Conservation (phyloP, 2,113 vertebrate genomes). For the Amblyopsis rosae region DNA sequence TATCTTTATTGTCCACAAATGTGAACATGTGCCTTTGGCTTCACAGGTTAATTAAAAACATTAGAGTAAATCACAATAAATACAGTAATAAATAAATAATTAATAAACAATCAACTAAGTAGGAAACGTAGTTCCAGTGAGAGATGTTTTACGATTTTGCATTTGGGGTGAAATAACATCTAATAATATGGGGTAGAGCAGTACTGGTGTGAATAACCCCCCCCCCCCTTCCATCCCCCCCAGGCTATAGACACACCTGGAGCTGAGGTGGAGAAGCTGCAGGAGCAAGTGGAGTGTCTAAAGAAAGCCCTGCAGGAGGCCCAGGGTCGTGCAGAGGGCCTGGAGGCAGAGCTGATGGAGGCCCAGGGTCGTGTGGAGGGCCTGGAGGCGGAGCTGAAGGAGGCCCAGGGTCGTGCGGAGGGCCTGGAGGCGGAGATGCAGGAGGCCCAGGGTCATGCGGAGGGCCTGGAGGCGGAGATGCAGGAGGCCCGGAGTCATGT, state of each 20-base stretch:
- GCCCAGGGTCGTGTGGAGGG: constrained; percentile 39
- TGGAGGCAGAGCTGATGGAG: constrained; percentile 75
- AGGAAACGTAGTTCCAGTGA: no score
- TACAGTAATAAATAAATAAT: no score
- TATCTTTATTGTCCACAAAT: no score
- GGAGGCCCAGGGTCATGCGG: constrained; percentile 45
- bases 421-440: constrained; percentile 78
- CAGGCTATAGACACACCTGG: constrained; percentile 70
- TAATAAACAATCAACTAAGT: no score
- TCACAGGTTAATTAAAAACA: no score
- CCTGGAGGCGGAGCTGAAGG: constrained; percentile 75
- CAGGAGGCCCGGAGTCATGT: constrained; percentile 33
- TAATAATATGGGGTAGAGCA: no score
- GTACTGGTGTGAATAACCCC: no score
- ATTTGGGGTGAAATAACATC: no score
- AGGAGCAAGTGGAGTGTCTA: constrained; percentile 32
- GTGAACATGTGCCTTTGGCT: no score
- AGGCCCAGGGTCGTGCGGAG: constrained; percentile 64
- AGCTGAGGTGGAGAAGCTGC: constrained; percentile 79
- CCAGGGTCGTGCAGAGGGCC: constrained; percentile 59
- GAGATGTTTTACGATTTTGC: no score
- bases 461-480: constrained; percentile 63
- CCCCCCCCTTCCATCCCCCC: no score
- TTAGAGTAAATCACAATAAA: no score
- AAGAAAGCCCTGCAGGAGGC: constrained; percentile 29